Conservation (phyloP, 2,113 vertebrate genomes). For the Micronycteris hirsuta region DNA sequence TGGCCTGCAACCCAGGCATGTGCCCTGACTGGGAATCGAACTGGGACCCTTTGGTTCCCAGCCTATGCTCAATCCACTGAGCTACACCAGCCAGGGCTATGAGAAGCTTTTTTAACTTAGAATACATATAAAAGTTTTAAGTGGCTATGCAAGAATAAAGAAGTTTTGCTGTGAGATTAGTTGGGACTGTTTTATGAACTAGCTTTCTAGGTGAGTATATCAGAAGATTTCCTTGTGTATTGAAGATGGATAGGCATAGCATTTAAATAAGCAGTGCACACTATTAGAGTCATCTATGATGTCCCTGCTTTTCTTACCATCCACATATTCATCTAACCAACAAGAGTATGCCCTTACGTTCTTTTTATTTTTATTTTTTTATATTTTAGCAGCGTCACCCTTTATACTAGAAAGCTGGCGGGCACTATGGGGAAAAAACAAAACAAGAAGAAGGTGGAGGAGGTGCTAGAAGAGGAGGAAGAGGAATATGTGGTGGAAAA, state of each 20-base stretch:
- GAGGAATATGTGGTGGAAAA: conserved; percentile 98
- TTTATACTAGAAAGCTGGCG: conserved; percentile 87
- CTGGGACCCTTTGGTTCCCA: too few species aligned
- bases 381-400: conserved; percentile 77
- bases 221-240: neutral
- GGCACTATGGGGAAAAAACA: conserved; percentile 90
- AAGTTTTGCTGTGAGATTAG: neutral
- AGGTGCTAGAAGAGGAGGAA: conserved; percentile 94
- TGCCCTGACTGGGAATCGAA: too few species aligned
- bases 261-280: neutral
- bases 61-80: too few species aligned
- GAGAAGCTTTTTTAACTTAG: neutral
- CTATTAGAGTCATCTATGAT: neutral
- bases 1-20: too few species aligned
- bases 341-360: neutral
- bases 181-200: neutral
- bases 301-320: neutral
- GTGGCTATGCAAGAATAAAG: neutral
- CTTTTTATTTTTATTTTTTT: neutral
- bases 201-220: neutral
- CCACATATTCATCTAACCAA: neutral
- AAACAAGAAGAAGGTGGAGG: conserved; percentile 97
- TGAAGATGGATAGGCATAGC: neutral
- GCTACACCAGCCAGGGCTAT: too few species aligned
- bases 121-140: neutral